These are phyloP conservation scores for Brassicogethes aeneus DNA, from an alignment of 2,888 invertebrate genomes.

Conservation along the genomic window DNA sequence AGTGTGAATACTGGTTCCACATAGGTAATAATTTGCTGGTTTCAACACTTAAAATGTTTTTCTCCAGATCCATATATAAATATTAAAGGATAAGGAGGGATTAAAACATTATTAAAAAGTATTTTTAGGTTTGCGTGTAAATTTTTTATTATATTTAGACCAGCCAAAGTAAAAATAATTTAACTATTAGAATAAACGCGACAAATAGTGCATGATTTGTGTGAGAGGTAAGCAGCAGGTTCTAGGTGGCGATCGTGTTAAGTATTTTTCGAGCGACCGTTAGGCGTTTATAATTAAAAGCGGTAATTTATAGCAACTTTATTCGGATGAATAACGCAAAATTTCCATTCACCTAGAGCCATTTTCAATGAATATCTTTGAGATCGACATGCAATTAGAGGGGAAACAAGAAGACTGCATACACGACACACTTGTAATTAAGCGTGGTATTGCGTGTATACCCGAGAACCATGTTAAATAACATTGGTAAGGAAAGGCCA, in stretches of 20 bases:
- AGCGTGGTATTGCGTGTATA: conserved; percentile 29
- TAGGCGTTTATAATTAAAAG: conserved; percentile 19
- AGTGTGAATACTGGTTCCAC: no score
- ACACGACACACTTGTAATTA: conserved; percentile 30
- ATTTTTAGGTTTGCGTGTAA: no score
- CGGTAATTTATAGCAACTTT: conserved; percentile 21
- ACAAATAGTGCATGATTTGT: no score
- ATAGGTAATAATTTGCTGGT: no score
- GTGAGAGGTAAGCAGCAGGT: no score
- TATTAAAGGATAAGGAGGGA: no score
- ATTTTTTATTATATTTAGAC: no score
- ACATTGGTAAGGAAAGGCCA: conserved; percentile 14
- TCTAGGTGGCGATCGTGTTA: background rate
- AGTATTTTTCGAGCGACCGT: background rate
- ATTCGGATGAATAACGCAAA: conserved; percentile 21
- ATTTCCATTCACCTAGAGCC: conserved; percentile 1
- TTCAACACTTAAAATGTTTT: no score
- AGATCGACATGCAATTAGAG: conserved; percentile 33
- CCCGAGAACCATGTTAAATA: conserved; percentile 15
- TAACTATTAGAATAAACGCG: no score
- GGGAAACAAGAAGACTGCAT: conserved; percentile 30
- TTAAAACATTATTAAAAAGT: no score
- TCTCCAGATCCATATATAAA: no score
- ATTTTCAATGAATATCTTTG: conserved; percentile 24
- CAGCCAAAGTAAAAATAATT: no score